phyloP scores from a whole-genome alignment of 2,888 invertebrate species.

The Cataglyphis livida region DNA sequence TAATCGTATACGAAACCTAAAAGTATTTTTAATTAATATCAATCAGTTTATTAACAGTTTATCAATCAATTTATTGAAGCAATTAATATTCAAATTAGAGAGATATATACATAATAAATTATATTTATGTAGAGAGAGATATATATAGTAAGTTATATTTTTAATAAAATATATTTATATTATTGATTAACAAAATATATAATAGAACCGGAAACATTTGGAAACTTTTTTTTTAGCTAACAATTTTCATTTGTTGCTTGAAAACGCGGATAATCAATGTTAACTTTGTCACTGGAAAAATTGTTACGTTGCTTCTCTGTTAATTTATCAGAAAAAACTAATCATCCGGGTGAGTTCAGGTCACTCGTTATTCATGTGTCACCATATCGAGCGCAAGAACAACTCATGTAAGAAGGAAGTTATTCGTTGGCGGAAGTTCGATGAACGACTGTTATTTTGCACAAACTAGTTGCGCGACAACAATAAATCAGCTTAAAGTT shows the following conservation, averaged over 20 bases:
- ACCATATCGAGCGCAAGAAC: constrained; percentile 29
- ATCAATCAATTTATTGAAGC: background rate
- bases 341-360: constrained; percentile 13
- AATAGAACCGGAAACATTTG: background rate
- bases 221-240: background rate
- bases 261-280: background rate
- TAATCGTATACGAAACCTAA: background rate
- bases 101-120: background rate
- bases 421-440: constrained; percentile 31
- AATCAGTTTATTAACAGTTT: background rate
- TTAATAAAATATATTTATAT: background rate
- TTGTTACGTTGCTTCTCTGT: background rate
- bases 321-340: constrained; percentile 36
- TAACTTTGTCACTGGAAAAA: background rate
- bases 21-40: background rate
- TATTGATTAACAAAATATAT: background rate
- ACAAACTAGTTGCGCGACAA: constrained; percentile 37
- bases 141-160: background rate
- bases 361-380: constrained; percentile 3
- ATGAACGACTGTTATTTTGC: constrained; percentile 40
- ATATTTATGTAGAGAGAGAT: no score
- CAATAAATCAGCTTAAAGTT: constrained; percentile 47
- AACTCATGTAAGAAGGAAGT: constrained; percentile 26
- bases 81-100: background rate
- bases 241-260: background rate